A percentile compares a stretch with the other conserved stretches of the same genome.
These are phyloP conservation scores for Tenthredo amoena DNA, from an alignment of 2,888 invertebrate genomes.

Conservation along the genomic window DNA sequence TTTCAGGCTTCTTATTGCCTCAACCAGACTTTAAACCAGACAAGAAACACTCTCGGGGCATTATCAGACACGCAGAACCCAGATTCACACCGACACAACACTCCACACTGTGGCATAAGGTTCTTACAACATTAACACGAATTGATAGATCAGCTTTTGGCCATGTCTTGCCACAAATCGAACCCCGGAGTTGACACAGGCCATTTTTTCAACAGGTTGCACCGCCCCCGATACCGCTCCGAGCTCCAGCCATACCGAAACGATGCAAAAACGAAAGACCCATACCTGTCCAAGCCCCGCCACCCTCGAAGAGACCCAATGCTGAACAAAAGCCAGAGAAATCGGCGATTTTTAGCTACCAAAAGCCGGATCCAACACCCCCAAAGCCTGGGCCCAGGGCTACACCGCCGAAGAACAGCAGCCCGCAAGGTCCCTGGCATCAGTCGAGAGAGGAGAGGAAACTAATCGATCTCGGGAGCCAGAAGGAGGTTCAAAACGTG, in stretches of 20 bases:
- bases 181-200: not conserved
- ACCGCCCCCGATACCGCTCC: constrained; percentile 78
- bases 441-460: constrained; percentile 72
- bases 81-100: constrained; percentile 25
- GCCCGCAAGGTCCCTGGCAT: constrained; percentile 77
- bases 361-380: constrained; percentile 69
- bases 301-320: constrained; percentile 4
- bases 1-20: not conserved
- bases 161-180: not conserved
- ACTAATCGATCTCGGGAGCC: constrained; percentile 66
- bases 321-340: constrained; percentile 57
- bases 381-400: constrained; percentile 62
- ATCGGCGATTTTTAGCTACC: constrained; percentile 34
- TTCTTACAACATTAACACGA: not conserved
- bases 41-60: constrained; percentile 22
- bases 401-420: constrained; percentile 65
- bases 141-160: not conserved
- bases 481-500: constrained; percentile 20
- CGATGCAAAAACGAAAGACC: constrained; percentile 74
- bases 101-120: constrained; percentile 7
- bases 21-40: not conserved
- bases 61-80: constrained; percentile 17
- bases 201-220: constrained; percentile 64
- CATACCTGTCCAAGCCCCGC: constrained; percentile 62
- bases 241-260: constrained; percentile 80